Percentiles rank a stretch among this genome's conserved stretches.
Evolutionary conservation across 92 coral and sea anemone genomes (phyloP).

Genomic region (Zoanthus sansibaricus): DNA sequence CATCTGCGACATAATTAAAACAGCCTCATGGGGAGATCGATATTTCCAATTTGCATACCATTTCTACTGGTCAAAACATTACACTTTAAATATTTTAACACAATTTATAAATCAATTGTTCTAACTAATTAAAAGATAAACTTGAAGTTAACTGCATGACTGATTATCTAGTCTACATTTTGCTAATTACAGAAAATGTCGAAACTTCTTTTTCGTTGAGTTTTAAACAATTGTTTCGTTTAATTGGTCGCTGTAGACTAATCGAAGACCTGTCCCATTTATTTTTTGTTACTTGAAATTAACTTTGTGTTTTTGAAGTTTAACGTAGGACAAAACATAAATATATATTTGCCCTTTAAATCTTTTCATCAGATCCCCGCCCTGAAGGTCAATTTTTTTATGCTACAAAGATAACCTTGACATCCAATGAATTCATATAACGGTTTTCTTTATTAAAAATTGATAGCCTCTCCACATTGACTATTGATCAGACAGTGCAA

Average conservation of each 20-base stretch:
- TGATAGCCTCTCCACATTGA: slow-evolving; percentile 17
- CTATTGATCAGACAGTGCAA: not conserved
- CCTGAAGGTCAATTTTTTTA: not conserved
- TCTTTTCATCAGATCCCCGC: not conserved
- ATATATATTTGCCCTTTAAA: not conserved
- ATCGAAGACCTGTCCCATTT: no score
- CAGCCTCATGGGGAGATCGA: not conserved
- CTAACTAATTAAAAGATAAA: not conserved
- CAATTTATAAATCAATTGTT: not conserved
- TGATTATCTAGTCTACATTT: not conserved
- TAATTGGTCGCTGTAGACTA: not conserved
- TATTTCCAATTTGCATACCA: not conserved
- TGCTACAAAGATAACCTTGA: not conserved
- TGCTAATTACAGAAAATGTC: not conserved
- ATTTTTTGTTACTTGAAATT: not conserved
- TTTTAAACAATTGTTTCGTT: not conserved
- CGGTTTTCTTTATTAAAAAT: slow-evolving; percentile 14
- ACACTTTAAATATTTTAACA: slow-evolving; percentile 10
- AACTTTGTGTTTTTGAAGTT: not conserved
- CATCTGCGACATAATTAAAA: not conserved
- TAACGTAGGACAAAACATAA: not conserved
- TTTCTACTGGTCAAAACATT: not conserved
- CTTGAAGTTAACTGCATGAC: not conserved
- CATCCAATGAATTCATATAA: not conserved
- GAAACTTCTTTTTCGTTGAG: not conserved